These are phyloP conservation scores for Actenoides hombroni DNA, from an alignment of 2,113 vertebrate genomes.

Conservation along the genomic window DNA sequence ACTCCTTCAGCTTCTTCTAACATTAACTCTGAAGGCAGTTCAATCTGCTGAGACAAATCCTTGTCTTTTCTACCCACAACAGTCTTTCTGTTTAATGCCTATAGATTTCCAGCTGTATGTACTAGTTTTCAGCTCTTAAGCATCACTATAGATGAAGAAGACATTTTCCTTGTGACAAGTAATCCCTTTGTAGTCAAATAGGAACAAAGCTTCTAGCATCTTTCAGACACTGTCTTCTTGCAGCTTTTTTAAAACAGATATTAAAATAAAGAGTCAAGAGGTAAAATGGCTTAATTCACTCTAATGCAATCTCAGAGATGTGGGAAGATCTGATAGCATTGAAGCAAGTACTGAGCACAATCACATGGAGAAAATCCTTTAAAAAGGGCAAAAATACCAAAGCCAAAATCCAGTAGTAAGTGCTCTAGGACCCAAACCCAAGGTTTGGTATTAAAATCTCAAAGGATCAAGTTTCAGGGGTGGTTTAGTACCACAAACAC, in stretches of 20 bases:
- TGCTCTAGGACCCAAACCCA: neutral
- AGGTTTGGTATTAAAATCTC: neutral
- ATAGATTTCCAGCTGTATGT: neutral
- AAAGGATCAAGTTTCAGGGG: neutral
- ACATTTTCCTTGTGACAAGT: conserved; percentile 14
- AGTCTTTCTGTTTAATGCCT: conserved; percentile 32
- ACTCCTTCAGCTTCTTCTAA: neutral
- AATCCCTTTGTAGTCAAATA: neutral
- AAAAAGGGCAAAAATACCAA: neutral
- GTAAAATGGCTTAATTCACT: neutral
- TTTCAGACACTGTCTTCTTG: neutral
- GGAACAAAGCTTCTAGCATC: neutral
- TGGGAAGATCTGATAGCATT: neutral
- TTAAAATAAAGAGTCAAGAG: conserved; percentile 9
- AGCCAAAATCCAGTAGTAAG: neutral
- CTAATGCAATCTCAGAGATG: neutral
- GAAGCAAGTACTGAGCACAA: neutral
- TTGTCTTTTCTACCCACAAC: neutral
- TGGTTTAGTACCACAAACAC: neutral
- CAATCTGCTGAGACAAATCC: neutral
- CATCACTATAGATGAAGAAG: conserved; percentile 9
- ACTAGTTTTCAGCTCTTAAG: conserved; percentile 24
- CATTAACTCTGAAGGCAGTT: neutral
- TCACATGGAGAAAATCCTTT: neutral
- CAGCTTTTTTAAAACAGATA: neutral